A percentile compares a stretch with the other conserved stretches of the same genome.
These are phyloP conservation scores for Myopa testacea DNA, from an alignment of 2,888 invertebrate species.

Conservation along the genomic window DNA sequence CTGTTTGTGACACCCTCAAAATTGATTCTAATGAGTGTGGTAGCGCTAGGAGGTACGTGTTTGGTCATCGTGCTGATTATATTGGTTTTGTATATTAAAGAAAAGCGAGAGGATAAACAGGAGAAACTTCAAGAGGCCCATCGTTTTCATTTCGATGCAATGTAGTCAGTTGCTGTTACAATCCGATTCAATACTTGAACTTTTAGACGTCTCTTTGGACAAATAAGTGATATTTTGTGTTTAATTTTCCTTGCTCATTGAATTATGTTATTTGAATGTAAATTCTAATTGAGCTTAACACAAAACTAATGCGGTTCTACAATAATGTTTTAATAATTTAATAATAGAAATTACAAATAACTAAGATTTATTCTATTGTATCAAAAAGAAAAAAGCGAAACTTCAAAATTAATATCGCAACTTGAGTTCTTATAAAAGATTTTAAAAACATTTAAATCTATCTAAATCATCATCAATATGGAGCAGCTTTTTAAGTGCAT, in stretches of 20 bases:
- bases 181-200: neutral
- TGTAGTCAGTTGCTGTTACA: constrained; percentile 70
- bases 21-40: constrained; percentile 90
- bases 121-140: constrained; percentile 85
- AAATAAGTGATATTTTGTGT: constrained; percentile 18
- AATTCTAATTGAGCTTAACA: too few relatives aligned
- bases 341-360: neutral
- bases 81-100: constrained; percentile 88
- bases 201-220: constrained; percentile 1
- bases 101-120: constrained; percentile 83
- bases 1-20: constrained; percentile 96
- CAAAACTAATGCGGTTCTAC: too few relatives aligned
- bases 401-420: too few relatives aligned
- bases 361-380: too few relatives aligned
- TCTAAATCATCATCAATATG: too few relatives aligned
- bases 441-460: too few relatives aligned
- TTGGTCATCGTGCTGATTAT: constrained; percentile 87
- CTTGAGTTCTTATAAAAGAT: too few relatives aligned
- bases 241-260: neutral
- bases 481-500: too few relatives aligned
- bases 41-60: constrained; percentile 88
- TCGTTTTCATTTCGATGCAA: constrained; percentile 87
- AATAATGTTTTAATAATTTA: neutral
- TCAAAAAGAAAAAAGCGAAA: too few relatives aligned
- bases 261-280: neutral